Percentiles rank a stretch among this genome's conserved stretches.
Evolutionary conservation across 2,888 invertebrate genomes (phyloP).

Genomic region (Osedax frankpressi): DNA sequence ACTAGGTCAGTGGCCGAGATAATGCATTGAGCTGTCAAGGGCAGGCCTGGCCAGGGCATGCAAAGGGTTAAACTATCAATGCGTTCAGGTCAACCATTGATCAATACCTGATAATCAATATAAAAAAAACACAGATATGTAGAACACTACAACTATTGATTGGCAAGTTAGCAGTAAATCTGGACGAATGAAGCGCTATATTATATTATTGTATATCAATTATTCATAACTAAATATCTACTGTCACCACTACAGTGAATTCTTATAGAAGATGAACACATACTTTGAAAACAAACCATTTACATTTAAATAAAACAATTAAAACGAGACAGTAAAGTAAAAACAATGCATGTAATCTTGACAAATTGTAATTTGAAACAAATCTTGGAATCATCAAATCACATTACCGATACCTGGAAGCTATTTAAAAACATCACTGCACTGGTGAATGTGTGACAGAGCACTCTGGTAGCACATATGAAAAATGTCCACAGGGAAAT

Average conservation of each 20-base stretch:
- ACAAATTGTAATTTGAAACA: neutral
- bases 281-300: neutral
- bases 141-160: conserved; percentile 6
- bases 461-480: neutral
- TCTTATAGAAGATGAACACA: neutral
- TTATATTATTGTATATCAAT: neutral
- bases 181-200: neutral
- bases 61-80: conserved; percentile 1
- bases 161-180: neutral
- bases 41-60: neutral
- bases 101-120: conserved; percentile 9
- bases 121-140: neutral
- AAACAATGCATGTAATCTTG: conserved; percentile 1
- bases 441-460: neutral
- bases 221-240: neutral
- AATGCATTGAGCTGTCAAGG: neutral
- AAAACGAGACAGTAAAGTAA: neutral
- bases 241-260: neutral
- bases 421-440: neutral
- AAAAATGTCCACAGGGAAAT: conserved; percentile 7
- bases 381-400: neutral
- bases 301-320: neutral
- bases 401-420: neutral
- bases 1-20: conserved; percentile 2
- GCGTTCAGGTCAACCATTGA: neutral